Evolutionary conservation across 2,888 invertebrate genomes (phyloP).

Genomic region (Cheilosia variabilis): DNA sequence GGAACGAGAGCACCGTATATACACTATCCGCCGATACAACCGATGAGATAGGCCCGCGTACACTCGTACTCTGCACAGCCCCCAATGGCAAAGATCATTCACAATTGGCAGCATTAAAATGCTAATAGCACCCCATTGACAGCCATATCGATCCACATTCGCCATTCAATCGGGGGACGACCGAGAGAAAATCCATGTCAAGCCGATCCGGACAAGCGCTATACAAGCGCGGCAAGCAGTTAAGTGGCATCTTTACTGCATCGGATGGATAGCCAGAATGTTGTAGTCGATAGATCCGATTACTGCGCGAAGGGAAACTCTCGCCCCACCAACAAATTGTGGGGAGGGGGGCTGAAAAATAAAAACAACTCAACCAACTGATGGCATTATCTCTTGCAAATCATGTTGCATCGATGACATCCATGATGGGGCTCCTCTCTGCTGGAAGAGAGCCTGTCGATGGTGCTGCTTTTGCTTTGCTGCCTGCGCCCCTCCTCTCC

Average conservation of each 20-base stretch:
- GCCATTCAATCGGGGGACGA: slow-evolving; percentile 55
- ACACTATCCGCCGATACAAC: slow-evolving; percentile 44
- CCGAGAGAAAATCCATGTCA: slow-evolving; percentile 65
- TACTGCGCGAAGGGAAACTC: slow-evolving; percentile 13
- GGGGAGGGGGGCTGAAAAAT: not conserved
- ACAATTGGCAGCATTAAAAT: slow-evolving; percentile 75
- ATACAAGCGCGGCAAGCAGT: slow-evolving; percentile 45
- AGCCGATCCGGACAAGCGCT: slow-evolving; percentile 38
- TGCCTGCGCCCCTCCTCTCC: not conserved
- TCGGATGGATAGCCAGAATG: slow-evolving; percentile 51
- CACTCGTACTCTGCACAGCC: slow-evolving; percentile 26
- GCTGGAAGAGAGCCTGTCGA: not conserved
- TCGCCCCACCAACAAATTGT: not conserved
- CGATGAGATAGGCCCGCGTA: slow-evolving; percentile 58
- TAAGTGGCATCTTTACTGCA: slow-evolving; percentile 68
- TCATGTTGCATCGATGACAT: slow-evolving; percentile 72
- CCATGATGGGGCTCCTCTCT: slow-evolving; percentile 42
- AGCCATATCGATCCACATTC: slow-evolving; percentile 74
- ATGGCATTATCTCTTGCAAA: slow-evolving; percentile 69
- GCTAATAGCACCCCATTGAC: slow-evolving; percentile 73
- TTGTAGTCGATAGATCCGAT: slow-evolving; percentile 61
- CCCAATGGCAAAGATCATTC: slow-evolving; percentile 73
- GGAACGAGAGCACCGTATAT: not conserved
- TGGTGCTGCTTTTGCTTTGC: not conserved
- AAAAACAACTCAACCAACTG: slow-evolving; percentile 35